Conservation (phyloP, 1,140 invertebrate species). For the Calycopis cecrops region DNA sequence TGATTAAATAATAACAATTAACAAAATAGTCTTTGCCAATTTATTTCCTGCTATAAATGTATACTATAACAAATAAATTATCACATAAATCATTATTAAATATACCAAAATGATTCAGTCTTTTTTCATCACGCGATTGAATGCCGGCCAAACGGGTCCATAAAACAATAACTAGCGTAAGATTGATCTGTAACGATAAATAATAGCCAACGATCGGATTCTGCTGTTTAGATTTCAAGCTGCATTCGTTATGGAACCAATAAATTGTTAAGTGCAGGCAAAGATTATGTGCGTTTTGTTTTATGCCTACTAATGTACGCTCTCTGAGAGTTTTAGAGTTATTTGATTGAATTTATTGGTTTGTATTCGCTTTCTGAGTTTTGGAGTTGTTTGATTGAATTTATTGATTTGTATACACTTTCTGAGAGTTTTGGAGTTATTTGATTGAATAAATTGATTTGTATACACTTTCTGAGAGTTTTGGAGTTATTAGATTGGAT, state of each 20-base stretch:
- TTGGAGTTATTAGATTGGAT: no score
- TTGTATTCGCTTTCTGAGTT: background rate
- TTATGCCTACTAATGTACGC: background rate
- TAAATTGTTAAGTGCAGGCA: constrained; percentile 24
- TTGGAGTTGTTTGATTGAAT: no score
- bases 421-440: no score
- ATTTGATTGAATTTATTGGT: no score
- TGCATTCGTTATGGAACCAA: constrained; percentile 23
- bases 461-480: no score
- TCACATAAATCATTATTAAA: background rate
- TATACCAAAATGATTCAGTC: background rate
- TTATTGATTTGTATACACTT: no score
- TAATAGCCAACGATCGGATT: constrained; percentile 24
- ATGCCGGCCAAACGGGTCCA: constrained; percentile 20
- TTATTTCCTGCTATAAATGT: no score
- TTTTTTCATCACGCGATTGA: constrained; percentile 28
- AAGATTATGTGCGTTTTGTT: constrained; percentile 4
- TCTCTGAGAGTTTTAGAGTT: background rate
- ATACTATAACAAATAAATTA: no score
- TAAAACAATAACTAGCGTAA: constrained; percentile 25
- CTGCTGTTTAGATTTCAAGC: constrained; percentile 26
- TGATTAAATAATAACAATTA: no score
- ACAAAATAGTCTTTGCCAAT: no score
- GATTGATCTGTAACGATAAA: constrained; percentile 25
- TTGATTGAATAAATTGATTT: no score